phyloP scores from a whole-genome alignment of 2,888 invertebrate genomes.

The Drosophila recens region DNA sequence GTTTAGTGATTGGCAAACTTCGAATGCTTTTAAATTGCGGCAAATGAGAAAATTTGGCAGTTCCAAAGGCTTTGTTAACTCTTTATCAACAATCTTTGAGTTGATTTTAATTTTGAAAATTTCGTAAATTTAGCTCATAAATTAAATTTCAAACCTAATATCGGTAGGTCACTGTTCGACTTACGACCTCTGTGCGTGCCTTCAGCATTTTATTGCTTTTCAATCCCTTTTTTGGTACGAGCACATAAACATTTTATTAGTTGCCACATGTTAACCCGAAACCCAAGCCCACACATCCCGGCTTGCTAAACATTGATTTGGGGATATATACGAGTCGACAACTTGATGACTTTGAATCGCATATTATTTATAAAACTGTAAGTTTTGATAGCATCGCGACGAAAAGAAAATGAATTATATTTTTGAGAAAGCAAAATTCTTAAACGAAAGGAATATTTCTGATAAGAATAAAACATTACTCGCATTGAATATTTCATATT shows the following conservation, averaged over 20 bases:
- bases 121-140: slow-evolving; percentile 74
- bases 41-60: slow-evolving; percentile 50
- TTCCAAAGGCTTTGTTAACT: slow-evolving; percentile 1
- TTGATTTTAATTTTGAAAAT: slow-evolving; percentile 73
- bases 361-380: slow-evolving; percentile 40
- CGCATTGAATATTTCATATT: background rate
- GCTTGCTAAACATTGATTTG: slow-evolving; percentile 57
- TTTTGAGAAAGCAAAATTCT: background rate
- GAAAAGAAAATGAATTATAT: background rate
- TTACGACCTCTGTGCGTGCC: slow-evolving; percentile 56
- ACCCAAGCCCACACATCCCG: slow-evolving; percentile 36
- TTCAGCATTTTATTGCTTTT: slow-evolving; percentile 63
- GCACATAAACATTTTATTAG: slow-evolving; percentile 76
- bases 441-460: background rate
- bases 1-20: slow-evolving; percentile 50
- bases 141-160: slow-evolving; percentile 71
- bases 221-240: slow-evolving; percentile 48
- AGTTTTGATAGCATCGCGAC: slow-evolving; percentile 11
- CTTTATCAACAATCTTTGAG: slow-evolving; percentile 25
- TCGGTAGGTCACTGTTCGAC: slow-evolving; percentile 44
- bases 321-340: slow-evolving; percentile 25
- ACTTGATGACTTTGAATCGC: slow-evolving; percentile 33
- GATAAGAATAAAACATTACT: background rate
- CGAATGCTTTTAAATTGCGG: slow-evolving; percentile 67
- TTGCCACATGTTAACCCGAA: slow-evolving; percentile 70